Percentiles rank a stretch among this genome's conserved stretches.
phyloP scores from a whole-genome alignment of 2,888 invertebrate species.

The Andrena dorsata region DNA sequence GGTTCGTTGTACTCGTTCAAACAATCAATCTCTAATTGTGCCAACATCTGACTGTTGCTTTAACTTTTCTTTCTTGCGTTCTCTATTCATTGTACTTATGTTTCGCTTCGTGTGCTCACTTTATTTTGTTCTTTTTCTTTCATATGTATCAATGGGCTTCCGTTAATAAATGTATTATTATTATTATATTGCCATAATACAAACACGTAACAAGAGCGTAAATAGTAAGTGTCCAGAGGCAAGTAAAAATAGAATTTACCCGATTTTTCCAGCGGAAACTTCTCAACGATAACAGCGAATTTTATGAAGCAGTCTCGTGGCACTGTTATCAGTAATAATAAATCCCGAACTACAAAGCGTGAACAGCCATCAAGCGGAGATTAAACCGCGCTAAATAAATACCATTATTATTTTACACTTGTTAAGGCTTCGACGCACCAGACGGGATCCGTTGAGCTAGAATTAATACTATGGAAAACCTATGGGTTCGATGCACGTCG shows the following conservation, averaged over 20 bases:
- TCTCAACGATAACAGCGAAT: slow-evolving; percentile 33
- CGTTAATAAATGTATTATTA: too few relatives aligned
- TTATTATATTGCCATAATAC: not conserved
- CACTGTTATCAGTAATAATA: slow-evolving; percentile 37
- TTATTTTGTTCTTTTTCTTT: too few relatives aligned
- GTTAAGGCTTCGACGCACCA: not conserved
- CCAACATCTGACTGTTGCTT: too few relatives aligned
- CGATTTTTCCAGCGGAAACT: slow-evolving; percentile 27
- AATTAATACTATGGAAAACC: not conserved
- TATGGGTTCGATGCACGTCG: not conserved
- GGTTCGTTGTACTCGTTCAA: too few relatives aligned
- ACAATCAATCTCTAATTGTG: too few relatives aligned
- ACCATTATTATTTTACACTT: slow-evolving; percentile 26
- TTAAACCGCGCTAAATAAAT: slow-evolving; percentile 1
- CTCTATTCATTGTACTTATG: too few relatives aligned
- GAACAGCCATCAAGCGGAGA: slow-evolving; percentile 3
- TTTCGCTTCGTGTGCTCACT: too few relatives aligned
- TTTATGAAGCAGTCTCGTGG: slow-evolving; percentile 14
- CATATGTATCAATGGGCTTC: too few relatives aligned
- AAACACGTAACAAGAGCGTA: slow-evolving; percentile 1
- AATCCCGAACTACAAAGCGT: slow-evolving; percentile 16
- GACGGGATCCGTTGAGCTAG: not conserved
- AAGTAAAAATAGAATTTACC: slow-evolving; percentile 2
- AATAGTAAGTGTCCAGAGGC: not conserved
- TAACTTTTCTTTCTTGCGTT: too few relatives aligned